Percentiles rank a stretch among this genome's conserved stretches.
phyloP scores from a whole-genome alignment of 2,797 vertebrate genomes.

The Halcyon smyrnensis region DNA sequence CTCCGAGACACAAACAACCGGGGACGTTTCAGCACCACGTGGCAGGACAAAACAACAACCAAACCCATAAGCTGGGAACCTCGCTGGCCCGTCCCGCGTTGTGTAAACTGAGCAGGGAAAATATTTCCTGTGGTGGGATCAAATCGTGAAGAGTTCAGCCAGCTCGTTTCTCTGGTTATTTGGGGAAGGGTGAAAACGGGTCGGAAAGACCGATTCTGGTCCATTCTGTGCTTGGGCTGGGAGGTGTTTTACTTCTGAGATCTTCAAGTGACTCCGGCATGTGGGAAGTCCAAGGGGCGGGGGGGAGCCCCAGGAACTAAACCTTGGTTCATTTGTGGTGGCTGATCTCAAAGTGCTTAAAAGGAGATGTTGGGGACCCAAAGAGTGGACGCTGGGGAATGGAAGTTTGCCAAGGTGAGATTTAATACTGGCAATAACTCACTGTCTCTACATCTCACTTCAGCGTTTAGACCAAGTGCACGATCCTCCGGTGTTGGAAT shows the following conservation, averaged over 20 bases:
- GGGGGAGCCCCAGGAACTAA: too few relatives aligned
- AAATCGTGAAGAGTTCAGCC: background rate
- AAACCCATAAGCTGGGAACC: background rate
- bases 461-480: too few relatives aligned
- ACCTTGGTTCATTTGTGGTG: too few relatives aligned
- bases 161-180: rapidly evolving
- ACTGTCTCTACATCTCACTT: too few relatives aligned
- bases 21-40: background rate
- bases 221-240: background rate
- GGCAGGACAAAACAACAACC: background rate
- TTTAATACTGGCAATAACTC: too few relatives aligned
- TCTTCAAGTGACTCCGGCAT: too few relatives aligned
- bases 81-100: background rate
- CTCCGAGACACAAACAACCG: background rate
- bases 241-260: background rate
- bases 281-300: background rate
- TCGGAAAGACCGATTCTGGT: background rate
- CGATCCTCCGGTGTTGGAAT: too few relatives aligned
- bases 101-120: background rate
- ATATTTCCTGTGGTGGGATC: background rate
- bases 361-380: too few relatives aligned
- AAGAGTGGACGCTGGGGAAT: too few relatives aligned
- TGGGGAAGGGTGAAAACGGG: background rate
- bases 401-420: too few relatives aligned
- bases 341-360: too few relatives aligned